Evolutionary conservation across 2,888 invertebrate genomes (phyloP), one percentile per base, ranked within the genome.

Genomic region (Phalera bucephala): DNA sequence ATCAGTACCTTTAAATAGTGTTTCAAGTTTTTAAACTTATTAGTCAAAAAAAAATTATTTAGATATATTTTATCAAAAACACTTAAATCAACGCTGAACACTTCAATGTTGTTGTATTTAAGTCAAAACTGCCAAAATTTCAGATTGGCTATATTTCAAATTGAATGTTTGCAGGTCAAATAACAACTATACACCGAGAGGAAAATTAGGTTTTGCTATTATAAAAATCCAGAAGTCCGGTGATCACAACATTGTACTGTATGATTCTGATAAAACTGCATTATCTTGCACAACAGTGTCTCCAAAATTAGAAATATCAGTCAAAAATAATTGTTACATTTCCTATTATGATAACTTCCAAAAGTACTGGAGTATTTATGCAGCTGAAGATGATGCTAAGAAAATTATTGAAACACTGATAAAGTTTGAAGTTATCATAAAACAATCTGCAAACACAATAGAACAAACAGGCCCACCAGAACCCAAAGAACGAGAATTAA

Each of bases 181-280:
- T 35, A 72, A 77, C 59, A 53, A 60, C 7, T 85, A 86, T 44
- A 53, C 63, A 21, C 40, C 64, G 33, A 81, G 65, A 72, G 86
- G 85, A 30, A 85, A 76, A 56, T 42, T 87, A 28, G 88, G 87
- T 7, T 79, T 88, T 66, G 87, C 85, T n/a, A 63, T 89, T 33
- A 38, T 87, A 33, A 83, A 79, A 61, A 56, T 68, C 13, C 39
- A 64, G 1, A 80, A 74, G 56, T 64, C 64, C 47, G 65, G 59
- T 37, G 44, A 39, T 36, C 62, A 76, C 45, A 76, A 74, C 44
- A 71, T 86, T 32, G 53, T 88, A 14, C 61, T 89, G 1, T 89
- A 88, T 72, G 79, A 84, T 48, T 70, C 79, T 2, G 78, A 73
- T 41, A 89, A 87, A 71, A 58, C 52, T 12, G 80, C 81, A 22